Percentiles rank a stretch among this genome's conserved stretches.
Evolutionary conservation across 2,888 invertebrate genomes (phyloP).

Genomic region (Marronus borbonicus): DNA sequence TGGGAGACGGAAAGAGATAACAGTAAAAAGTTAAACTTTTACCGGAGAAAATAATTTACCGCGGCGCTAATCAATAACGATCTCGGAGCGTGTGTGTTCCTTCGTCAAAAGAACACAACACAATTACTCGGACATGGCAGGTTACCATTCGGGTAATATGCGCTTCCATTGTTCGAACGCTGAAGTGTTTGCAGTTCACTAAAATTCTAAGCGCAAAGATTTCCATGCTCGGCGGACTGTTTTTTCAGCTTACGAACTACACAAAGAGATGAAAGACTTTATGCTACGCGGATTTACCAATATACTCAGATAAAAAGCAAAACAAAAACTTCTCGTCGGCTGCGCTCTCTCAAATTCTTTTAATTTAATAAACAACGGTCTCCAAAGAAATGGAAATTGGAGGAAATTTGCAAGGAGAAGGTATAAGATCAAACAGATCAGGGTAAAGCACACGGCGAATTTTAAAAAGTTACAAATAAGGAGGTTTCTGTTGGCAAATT

Average conservation of each 20-base stretch:
- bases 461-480: not conserved
- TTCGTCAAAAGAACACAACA: constrained; percentile 54
- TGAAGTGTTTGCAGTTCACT: constrained; percentile 41
- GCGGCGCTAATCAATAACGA: constrained; percentile 55
- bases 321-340: not conserved
- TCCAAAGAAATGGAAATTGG: not conserved
- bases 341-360: too few species aligned
- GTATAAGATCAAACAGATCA: not conserved
- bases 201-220: constrained; percentile 18
- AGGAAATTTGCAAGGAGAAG: not conserved
- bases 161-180: constrained; percentile 29
- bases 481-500: not conserved
- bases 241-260: not conserved
- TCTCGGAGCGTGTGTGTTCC: constrained; percentile 54
- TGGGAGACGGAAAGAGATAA: constrained; percentile 49
- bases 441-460: not conserved
- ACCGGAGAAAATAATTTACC: constrained; percentile 50
- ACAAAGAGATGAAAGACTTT: constrained; percentile 9
- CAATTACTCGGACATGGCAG: constrained; percentile 56
- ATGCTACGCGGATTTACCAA: not conserved
- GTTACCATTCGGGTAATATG: constrained; percentile 52
- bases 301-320: not conserved
- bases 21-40: constrained; percentile 42
- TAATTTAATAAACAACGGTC: not conserved
- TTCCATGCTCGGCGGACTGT: not conserved